Evolutionary conservation across 2,113 vertebrate genomes (phyloP).

Genomic region (Ophiodon elongatus): DNA sequence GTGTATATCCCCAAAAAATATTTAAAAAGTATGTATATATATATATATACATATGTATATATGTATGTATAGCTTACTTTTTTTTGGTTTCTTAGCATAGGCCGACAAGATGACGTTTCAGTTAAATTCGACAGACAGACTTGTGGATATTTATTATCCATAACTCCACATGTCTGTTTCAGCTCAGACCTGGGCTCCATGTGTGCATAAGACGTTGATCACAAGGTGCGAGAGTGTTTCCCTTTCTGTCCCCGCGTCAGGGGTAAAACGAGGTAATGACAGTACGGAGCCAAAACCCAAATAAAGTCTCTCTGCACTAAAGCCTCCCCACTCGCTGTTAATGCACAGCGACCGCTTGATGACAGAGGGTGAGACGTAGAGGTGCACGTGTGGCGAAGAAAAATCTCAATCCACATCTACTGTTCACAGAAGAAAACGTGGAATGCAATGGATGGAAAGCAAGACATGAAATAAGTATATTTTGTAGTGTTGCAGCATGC

Average conservation of each 20-base stretch:
- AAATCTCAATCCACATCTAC: background rate
- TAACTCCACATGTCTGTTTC: background rate
- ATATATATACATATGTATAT: no score
- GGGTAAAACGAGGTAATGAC: background rate
- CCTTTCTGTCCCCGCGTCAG: background rate
- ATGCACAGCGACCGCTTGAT: background rate
- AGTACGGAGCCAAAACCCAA: conserved; percentile 26
- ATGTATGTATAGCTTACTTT: no score
- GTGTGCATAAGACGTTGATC: background rate
- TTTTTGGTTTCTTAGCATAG: no score
- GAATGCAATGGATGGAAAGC: conserved; percentile 26
- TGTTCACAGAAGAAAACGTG: background rate
- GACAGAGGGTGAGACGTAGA: background rate
- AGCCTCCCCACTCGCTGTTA: background rate
- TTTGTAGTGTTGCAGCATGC: conserved; percentile 59
- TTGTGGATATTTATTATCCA: background rate
- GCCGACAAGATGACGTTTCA: no score
- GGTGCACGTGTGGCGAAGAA: background rate
- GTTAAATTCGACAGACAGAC: no score
- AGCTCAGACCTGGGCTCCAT: no score
- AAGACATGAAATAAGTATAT: conserved; percentile 29
- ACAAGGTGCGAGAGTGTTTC: background rate
- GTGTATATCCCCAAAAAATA: no score
- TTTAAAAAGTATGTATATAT: no score
- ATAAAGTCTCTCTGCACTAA: background rate